Evolutionary conservation across 2,888 invertebrate species (phyloP).

Genomic region (Galerucella pusilla): DNA sequence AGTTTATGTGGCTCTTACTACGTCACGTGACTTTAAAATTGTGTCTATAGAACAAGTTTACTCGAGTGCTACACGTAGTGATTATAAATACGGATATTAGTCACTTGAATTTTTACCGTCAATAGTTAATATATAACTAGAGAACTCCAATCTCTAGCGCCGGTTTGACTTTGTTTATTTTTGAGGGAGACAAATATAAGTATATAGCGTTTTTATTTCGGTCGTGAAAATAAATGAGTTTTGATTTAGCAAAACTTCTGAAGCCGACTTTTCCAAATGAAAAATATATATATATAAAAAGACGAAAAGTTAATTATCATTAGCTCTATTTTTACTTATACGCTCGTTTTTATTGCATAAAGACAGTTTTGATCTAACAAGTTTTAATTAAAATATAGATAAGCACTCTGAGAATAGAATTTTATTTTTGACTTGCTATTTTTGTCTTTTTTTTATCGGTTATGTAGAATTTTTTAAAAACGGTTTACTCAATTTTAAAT

Average conservation of each 20-base stretch:
- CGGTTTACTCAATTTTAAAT: neutral
- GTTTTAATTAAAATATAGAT: neutral
- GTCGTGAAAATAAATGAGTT: conserved; percentile 40
- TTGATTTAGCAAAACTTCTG: conserved; percentile 40
- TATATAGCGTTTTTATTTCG: conserved; percentile 37
- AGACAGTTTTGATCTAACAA: neutral
- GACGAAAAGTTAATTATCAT: conserved; percentile 24
- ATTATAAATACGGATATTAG: no score
- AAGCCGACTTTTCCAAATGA: conserved; percentile 32
- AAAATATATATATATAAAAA: conserved; percentile 34
- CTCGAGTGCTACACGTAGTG: no score
- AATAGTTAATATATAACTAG: neutral
- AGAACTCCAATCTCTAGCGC: neutral
- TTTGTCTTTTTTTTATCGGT: neutral
- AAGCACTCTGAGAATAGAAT: neutral
- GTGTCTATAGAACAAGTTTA: no score
- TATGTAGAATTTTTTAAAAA: neutral
- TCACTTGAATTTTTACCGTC: no score
- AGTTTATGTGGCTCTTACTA: no score
- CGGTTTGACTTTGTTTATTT: conserved; percentile 6
- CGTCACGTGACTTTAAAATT: no score
- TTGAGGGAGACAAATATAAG: conserved; percentile 21
- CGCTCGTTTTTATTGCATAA: neutral
- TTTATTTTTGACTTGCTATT: neutral
- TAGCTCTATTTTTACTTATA: conserved; percentile 20